Base-by-base conservation (phyloP, 2,888 invertebrate species). In the Hofmannophila pseudospretella region DNA sequence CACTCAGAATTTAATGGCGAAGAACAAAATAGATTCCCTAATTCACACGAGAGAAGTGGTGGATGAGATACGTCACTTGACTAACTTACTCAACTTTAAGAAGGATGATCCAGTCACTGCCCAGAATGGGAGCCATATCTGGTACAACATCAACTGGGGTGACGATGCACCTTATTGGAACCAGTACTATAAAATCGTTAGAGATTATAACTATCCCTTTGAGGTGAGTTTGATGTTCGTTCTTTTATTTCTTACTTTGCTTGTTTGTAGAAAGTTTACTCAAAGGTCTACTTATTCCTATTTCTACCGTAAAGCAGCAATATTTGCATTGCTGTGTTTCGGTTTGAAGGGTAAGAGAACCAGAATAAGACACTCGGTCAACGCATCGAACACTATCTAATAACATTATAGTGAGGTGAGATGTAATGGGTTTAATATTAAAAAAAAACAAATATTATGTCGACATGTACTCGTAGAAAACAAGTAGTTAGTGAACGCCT, bases 91-190 rank as follows among this genome's bases (percentile, higher is more conserved):
- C 3, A 80, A 84, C 44, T 69, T 81, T 11, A 68, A 74, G 30
- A 70, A 63, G 32, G 50, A 58, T 1, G 32, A 45, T 2, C 20
- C 45, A 4, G 54, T 52, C 4, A 44, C 49, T 11, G 36, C 45
- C 0, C 56, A 58, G 1, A 47, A 52, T 0, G 54, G 51, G 1
- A 28, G 39, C 0, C 41, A 51, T 10, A 42, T 60, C 1, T 86
- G 85, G 86, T 55, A 46, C 38, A 85, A 86, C 39, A 73, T 79
- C 1, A 85, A 85, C 35, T 86, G 86, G 86, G 86, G 85, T 0
- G 76, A 76, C 0, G 74, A 85, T 38, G 85, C 86, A 0, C 86
- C 86, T 0, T 85, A 84, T 45, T 85, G 85, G 85, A 86, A 86
- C 43, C 78, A 85, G 47, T 86, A 80, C 42, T 87, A 82, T 39